phyloP scores from a whole-genome alignment of 2,888 invertebrate species.

The Pinctada fucata region DNA sequence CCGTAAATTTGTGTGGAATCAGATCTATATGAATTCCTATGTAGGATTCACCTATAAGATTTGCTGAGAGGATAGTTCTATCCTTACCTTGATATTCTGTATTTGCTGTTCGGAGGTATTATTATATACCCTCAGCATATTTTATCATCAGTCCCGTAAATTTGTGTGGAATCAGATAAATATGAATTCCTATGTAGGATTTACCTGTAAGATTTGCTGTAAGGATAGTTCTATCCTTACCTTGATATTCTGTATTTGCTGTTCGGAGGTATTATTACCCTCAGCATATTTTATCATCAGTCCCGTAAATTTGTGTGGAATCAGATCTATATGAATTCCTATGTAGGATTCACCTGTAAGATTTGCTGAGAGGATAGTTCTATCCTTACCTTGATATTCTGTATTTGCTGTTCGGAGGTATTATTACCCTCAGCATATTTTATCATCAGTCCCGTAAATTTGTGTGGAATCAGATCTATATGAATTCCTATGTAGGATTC shows the following conservation, averaged over 20 bases:
- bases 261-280: constrained; percentile 81
- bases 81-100: constrained; percentile 80
- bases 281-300: constrained; percentile 86
- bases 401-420: constrained; percentile 71
- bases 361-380: too few relatives aligned
- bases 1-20: constrained; percentile 90
- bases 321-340: constrained; percentile 80
- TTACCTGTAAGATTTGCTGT: too few relatives aligned
- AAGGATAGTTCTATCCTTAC: constrained; percentile 77
- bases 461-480: constrained; percentile 88
- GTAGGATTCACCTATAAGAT: too few relatives aligned
- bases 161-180: constrained; percentile 90
- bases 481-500: too few relatives aligned
- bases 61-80: too few relatives aligned
- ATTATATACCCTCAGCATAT: constrained; percentile 86
- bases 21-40: too few relatives aligned
- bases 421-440: constrained; percentile 85
- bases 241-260: constrained; percentile 76
- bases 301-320: constrained; percentile 91
- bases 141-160: constrained; percentile 88
- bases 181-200: too few relatives aligned
- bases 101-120: constrained; percentile 73
- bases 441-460: constrained; percentile 89
- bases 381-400: constrained; percentile 80
- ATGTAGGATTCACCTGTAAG: too few relatives aligned